These are phyloP conservation scores for Liparis tanakae DNA, from an alignment of 2,797 vertebrate genomes.

Conservation along the genomic window DNA sequence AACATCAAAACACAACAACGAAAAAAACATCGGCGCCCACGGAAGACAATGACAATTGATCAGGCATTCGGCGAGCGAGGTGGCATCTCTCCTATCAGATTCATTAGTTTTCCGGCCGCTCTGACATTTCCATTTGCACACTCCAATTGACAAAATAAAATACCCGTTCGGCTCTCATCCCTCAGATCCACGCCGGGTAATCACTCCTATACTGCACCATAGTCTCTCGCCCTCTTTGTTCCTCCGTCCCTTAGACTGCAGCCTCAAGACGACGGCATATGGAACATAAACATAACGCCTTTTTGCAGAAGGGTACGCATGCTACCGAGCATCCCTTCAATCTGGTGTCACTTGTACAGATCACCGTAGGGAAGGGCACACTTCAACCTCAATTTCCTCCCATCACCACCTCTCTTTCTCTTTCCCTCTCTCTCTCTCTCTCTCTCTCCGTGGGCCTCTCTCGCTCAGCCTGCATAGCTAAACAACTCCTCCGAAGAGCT, in stretches of 20 bases:
- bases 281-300: conserved; percentile 59
- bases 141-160: conserved; percentile 86
- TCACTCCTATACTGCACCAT: conserved; percentile 70
- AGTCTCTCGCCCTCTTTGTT: conserved; percentile 35
- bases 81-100: conserved; percentile 79
- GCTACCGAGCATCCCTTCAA: conserved; percentile 46
- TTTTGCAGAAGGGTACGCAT: conserved; percentile 21
- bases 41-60: conserved; percentile 79
- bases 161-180: conserved; percentile 74
- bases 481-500: conserved; percentile 51
- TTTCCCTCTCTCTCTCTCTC: conserved; percentile 4
- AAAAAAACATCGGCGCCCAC: conserved; percentile 58
- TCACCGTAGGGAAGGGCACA: conserved; percentile 62
- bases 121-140: conserved; percentile 87
- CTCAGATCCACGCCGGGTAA: conserved; percentile 70
- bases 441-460: not conserved
- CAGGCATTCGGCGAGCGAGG: conserved; percentile 70
- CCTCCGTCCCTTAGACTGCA: conserved; percentile 40
- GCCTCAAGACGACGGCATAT: conserved; percentile 57
- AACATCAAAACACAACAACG: conserved; percentile 73
- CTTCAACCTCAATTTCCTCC: conserved; percentile 62
- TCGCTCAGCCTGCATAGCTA: conserved; percentile 57
- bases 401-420: conserved; percentile 38
- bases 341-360: conserved; percentile 62
- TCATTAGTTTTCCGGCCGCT: conserved; percentile 81